Conservation (phyloP, 2,888 invertebrate species). For the Xanthia icteritia region DNA sequence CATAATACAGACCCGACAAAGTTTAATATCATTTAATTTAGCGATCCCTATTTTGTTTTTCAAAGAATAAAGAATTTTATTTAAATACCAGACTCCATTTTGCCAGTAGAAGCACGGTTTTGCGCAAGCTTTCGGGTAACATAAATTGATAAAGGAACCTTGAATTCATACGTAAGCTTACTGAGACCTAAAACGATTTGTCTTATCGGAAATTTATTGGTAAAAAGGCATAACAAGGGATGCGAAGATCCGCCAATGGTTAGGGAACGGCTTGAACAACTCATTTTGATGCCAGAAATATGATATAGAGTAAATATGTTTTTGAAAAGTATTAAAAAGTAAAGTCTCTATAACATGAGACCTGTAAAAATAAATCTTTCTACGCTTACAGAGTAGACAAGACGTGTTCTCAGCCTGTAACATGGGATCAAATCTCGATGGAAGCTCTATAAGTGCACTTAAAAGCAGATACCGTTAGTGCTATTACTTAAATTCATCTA, state of each 20-base stretch:
- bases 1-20: constrained; percentile 48
- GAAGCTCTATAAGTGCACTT: neutral
- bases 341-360: neutral
- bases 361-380: neutral
- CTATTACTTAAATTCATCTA: neutral
- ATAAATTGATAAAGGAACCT: constrained; percentile 67
- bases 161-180: constrained; percentile 67
- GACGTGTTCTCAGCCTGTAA: neutral
- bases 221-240: constrained; percentile 41
- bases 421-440: neutral
- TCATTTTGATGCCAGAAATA: constrained; percentile 39
- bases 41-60: constrained; percentile 40
- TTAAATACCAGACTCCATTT: constrained; percentile 26
- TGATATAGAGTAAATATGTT: constrained; percentile 18
- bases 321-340: neutral
- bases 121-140: constrained; percentile 22
- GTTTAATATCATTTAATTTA: constrained; percentile 65
- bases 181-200: constrained; percentile 65
- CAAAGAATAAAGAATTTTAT: constrained; percentile 14
- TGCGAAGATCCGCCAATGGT: constrained; percentile 16
- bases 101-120: neutral
- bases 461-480: neutral
- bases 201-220: constrained; percentile 60
- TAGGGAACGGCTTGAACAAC: constrained; percentile 17
- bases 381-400: neutral